These are phyloP conservation scores for Drosophila stalkeri DNA, from an alignment of 2,888 invertebrate genomes.

Conservation along the genomic window DNA sequence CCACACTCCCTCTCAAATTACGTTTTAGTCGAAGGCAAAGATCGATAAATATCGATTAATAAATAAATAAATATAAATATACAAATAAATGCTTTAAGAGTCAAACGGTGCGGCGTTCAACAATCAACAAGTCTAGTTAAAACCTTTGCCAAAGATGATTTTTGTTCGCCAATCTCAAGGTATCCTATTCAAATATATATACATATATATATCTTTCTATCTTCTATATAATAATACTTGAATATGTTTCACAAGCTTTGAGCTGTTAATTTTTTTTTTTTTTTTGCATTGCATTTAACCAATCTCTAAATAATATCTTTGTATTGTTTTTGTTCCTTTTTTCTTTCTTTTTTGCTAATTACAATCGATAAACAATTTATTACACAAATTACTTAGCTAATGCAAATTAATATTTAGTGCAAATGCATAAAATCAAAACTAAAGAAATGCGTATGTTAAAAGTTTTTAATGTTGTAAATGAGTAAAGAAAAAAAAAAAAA, in stretches of 20 bases:
- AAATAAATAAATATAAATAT: constrained; percentile 10
- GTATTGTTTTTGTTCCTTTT: constrained; percentile 24
- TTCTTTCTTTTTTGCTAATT: constrained; percentile 34
- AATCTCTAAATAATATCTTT: not conserved
- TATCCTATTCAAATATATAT: constrained; percentile 23
- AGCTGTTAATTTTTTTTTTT: constrained; percentile 26
- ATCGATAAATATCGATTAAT: constrained; percentile 30
- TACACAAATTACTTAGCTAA: constrained; percentile 74
- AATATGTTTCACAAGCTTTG: constrained; percentile 30
- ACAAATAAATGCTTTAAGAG: constrained; percentile 32
- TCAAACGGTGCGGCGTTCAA: constrained; percentile 25
- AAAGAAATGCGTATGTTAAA: constrained; percentile 60
- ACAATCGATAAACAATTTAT: constrained; percentile 58
- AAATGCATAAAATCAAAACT: constrained; percentile 58
- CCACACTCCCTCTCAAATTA: not conserved
- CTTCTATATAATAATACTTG: constrained; percentile 3
- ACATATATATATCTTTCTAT: constrained; percentile 13
- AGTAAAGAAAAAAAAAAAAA: constrained; percentile 42
- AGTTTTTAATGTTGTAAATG: constrained; percentile 72
- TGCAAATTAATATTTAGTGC: constrained; percentile 63
- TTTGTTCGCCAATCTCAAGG: constrained; percentile 39
- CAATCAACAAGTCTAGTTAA: constrained; percentile 52
- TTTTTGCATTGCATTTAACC: constrained; percentile 67
- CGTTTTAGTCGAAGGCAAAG: not conserved
- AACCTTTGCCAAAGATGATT: constrained; percentile 68